Evolutionary conservation across 2,113 vertebrate species (phyloP).

Genomic region (Boulengeromyrus knoepffleri): DNA sequence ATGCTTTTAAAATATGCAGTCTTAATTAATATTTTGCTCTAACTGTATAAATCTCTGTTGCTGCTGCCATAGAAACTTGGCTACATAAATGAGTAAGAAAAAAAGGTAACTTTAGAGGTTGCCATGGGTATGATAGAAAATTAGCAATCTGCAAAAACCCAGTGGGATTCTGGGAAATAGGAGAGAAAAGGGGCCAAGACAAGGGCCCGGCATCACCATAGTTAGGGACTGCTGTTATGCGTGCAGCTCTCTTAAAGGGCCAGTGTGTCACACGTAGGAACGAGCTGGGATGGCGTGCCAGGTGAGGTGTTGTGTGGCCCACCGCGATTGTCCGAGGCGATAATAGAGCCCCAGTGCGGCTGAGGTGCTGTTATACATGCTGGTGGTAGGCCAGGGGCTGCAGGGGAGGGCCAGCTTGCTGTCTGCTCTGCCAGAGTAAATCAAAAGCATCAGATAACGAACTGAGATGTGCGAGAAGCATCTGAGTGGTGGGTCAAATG

Average conservation of each 20-base stretch:
- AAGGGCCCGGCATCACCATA: neutral
- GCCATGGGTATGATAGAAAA: neutral
- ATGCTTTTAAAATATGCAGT: neutral
- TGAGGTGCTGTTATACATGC: neutral
- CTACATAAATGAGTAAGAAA: neutral
- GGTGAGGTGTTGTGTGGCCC: neutral
- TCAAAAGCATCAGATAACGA: neutral
- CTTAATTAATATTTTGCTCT: neutral
- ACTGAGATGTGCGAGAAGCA: neutral
- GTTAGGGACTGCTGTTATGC: neutral
- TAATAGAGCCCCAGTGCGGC: neutral
- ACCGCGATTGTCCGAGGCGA: neutral
- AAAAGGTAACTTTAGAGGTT: neutral
- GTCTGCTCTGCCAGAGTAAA: neutral
- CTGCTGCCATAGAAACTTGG: neutral
- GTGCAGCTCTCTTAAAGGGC: neutral
- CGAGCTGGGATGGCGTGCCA: neutral
- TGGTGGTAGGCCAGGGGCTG: neutral
- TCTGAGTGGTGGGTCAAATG: neutral
- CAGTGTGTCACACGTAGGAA: neutral
- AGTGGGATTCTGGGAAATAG: neutral
- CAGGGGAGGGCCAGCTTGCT: neutral
- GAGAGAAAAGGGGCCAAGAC: neutral
- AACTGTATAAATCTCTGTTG: neutral
- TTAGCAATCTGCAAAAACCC: neutral